Conservation (phyloP, 2,888 invertebrate genomes). For the Tetrapedia diversipes region DNA sequence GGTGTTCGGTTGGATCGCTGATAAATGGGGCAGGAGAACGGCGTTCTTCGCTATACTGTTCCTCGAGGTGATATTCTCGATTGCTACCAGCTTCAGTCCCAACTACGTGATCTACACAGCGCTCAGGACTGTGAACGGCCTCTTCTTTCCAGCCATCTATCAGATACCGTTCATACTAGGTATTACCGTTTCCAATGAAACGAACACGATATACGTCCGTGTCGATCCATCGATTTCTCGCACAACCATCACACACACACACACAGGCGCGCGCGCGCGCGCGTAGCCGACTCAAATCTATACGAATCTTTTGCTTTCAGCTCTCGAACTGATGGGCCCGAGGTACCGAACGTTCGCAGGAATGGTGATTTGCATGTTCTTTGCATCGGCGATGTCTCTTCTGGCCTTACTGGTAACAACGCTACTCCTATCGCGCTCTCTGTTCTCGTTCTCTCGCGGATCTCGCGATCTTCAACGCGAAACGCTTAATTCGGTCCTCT, state of each 20-base stretch:
- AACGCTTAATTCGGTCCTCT: neutral
- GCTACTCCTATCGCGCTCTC: neutral
- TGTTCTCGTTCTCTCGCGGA: neutral
- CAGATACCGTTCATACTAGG: slow-evolving; percentile 88
- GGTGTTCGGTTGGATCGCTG: slow-evolving; percentile 88
- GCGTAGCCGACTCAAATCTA: too few relatives aligned
- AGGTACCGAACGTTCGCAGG: slow-evolving; percentile 86
- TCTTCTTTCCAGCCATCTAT: slow-evolving; percentile 88
- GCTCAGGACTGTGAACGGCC: slow-evolving; percentile 85
- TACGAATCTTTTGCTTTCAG: slow-evolving; percentile 69
- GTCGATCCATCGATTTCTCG: too few relatives aligned
- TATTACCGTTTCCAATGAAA: too few relatives aligned
- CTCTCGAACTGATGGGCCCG: slow-evolving; percentile 87
- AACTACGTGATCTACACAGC: slow-evolving; percentile 86
- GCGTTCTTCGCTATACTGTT: slow-evolving; percentile 87
- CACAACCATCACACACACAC: too few relatives aligned
- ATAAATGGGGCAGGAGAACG: slow-evolving; percentile 87
- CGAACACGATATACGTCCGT: too few relatives aligned
- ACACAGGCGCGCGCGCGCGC: too few relatives aligned
- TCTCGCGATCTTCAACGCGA: neutral
- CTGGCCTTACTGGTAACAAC: slow-evolving; percentile 85
- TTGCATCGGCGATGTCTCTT: slow-evolving; percentile 87
- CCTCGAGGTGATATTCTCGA: slow-evolving; percentile 86
- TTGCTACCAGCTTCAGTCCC: slow-evolving; percentile 86
- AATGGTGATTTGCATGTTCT: slow-evolving; percentile 87